These are phyloP conservation scores for Mesodorylaimus sp. DNA, from an alignment of 2,888 invertebrate species.

Conservation along the genomic window DNA sequence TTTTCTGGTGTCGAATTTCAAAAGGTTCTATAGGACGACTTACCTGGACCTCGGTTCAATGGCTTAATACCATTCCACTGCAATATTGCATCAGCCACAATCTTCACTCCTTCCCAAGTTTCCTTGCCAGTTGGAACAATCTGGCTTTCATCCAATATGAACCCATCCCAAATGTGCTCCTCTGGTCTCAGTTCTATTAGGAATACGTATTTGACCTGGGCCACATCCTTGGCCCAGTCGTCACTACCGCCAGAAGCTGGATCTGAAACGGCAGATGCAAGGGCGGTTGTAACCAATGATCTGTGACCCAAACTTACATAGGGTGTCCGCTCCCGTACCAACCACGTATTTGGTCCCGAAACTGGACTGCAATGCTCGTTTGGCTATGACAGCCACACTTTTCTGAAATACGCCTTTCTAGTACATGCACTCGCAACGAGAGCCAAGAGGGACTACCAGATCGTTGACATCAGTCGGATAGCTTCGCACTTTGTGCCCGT, in stretches of 20 bases:
- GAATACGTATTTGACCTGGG: slow-evolving; percentile 25
- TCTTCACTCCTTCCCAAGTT: slow-evolving; percentile 27
- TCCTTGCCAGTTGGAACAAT: slow-evolving; percentile 28
- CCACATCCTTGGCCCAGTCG: slow-evolving; percentile 29
- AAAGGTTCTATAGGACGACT: not conserved
- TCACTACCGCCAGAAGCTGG: slow-evolving; percentile 28
- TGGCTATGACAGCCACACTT: not conserved
- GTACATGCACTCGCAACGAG: not conserved
- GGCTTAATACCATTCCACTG: not conserved
- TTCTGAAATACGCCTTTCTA: not conserved
- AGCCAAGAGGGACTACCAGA: slow-evolving; percentile 14
- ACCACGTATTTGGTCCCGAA: slow-evolving; percentile 27
- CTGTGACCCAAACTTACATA: slow-evolving; percentile 17
- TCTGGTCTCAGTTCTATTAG: slow-evolving; percentile 25
- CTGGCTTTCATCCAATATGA: slow-evolving; percentile 24
- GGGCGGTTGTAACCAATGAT: not conserved
- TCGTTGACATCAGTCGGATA: slow-evolving; percentile 27
- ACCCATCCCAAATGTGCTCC: slow-evolving; percentile 15
- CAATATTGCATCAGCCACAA: slow-evolving; percentile 22
- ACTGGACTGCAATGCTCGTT: slow-evolving; percentile 19
- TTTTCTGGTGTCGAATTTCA: too few species aligned
- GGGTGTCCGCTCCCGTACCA: slow-evolving; percentile 26
- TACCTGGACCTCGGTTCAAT: not conserved
- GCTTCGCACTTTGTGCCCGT: slow-evolving; percentile 17
- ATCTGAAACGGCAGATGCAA: slow-evolving; percentile 14